Base-by-base conservation (phyloP, 1,140 invertebrate genomes). In the Amyelois transitella region DNA sequence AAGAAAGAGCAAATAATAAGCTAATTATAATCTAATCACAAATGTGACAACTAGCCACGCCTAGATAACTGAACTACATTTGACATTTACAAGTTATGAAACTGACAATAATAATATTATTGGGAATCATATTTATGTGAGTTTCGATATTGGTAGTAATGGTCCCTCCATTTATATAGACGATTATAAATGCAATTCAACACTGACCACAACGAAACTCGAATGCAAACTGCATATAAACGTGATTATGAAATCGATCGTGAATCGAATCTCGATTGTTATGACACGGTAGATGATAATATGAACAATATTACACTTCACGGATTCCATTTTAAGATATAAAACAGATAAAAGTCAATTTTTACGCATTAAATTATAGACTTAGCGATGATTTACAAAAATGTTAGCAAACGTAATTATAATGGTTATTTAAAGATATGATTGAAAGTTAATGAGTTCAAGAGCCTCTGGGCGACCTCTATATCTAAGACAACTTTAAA, bases 241-340 rank as follows among this genome's bases (percentile, higher is more conserved):
- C 32, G 52, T 21, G 61, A 63, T 73, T 69, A 71, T 64, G 70
- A 71, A 76, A 76, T 55, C 58, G 55, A 66, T 62, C 44, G 51
- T 10, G 18, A 47, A 52, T 24, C 55, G 56, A 61, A 2, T 69
- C 62, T 63, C 60, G 60, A 71, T 60, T 68, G 63, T 66, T 55
- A 64, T 73, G 67, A 67, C 64, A 69, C 70, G 67, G 69, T 57
- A 57, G 55, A 59, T 48, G 45, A 19, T 48, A 21, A 48, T 21
- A 19, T 21, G 32, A n/a, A 38, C n/a, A n/a, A n/a, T n/a, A 38
- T 38, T 38, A 28, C 7, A 38, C 32, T 38, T n/a, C 32, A 14
- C 8, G 32, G 17, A 6, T 32, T 32, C 10, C 44, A 18, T 44
- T 18, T 2, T 2, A 17, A 20, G 18, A 45, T 45, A 45, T n/a